Evolutionary conservation across 2,888 invertebrate species (phyloP), one percentile per base, ranked within the genome.

Genomic region (Zygothrica quintamaculata): DNA sequence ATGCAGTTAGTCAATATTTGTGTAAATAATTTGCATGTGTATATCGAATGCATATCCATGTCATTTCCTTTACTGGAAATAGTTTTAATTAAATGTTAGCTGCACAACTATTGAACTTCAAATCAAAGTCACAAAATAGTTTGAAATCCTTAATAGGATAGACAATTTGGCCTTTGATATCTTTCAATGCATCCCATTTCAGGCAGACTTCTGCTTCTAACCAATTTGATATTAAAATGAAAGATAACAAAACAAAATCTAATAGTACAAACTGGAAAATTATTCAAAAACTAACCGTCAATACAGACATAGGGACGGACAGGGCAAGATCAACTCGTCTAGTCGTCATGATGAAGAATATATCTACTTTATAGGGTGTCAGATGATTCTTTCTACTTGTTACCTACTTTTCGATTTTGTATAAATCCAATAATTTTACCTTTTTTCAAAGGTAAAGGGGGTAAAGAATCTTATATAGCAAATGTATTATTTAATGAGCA

Each of bases 31-130:
- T 60, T 65, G 50, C 33, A 39, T n/a, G n/a, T n/a, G n/a, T n/a
- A n/a, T n/a, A n/a, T n/a, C n/a, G n/a, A n/a, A n/a, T 43, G 43
- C 31, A 56, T 50, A 40, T 57, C 39, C 46, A 44, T 53, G 15
- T 39, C 15, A 42, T 18, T 15, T 40, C 22, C 44, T 60, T 31
- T 42, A 25, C 42, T 64, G 58, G 59, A 42, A 61, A 56, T 61
- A 59, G 40, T 65, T 77, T 65, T 58, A 79, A 77, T 84, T 77
- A 80, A 84, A 82, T 77, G 46, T 64, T 62, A 62, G 62, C 73
- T n/a, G n/a, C n/a, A n/a, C n/a, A n/a, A n/a, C n/a, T n/a, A n/a
- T n/a, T n/a, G n/a, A n/a, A n/a, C n/a, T 60, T 59, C 43, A 57
- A 48, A 36, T 48, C 36, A 36, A 37, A 39, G 12, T 5, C 2